A percentile compares a stretch with the other conserved stretches of the same genome.
Conservation (phyloP, 2,113 vertebrate genomes). For the Clarias macrocephalus region DNA sequence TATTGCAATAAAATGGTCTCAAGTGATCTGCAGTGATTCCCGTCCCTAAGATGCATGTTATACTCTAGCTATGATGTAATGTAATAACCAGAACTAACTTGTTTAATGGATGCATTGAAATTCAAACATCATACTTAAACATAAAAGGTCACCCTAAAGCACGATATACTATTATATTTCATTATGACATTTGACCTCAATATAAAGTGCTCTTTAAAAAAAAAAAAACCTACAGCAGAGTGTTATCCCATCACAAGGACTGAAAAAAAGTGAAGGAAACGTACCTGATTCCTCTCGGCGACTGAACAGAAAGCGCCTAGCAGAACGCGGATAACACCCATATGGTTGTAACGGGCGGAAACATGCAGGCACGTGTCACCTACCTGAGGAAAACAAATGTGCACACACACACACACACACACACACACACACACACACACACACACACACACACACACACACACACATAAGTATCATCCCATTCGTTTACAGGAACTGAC, state of each 20-base stretch:
- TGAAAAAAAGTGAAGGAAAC: slow-evolving; percentile 54
- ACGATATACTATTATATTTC: background rate
- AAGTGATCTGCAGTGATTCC: too few relatives aligned
- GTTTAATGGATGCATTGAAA: too few relatives aligned
- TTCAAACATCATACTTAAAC: too few relatives aligned
- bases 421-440: background rate
- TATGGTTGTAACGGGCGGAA: slow-evolving; percentile 92
- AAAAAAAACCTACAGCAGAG: background rate
- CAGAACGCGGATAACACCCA: slow-evolving; percentile 86
- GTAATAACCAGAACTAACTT: too few relatives aligned
- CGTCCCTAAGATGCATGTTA: background rate
- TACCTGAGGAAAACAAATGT: slow-evolving; percentile 68
- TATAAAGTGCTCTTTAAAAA: background rate
- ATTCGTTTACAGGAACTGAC: background rate
- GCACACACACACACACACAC: background rate
- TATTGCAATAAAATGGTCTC: too few relatives aligned
- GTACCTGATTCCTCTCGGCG: slow-evolving; percentile 92
- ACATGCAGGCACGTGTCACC: slow-evolving; percentile 95
- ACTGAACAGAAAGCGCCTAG: slow-evolving; percentile 95
- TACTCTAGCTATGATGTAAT: too few relatives aligned
- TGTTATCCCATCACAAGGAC: background rate
- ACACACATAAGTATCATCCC: background rate
- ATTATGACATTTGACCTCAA: background rate
- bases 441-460: background rate
- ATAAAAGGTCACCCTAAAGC: background rate